Base-by-base conservation (phyloP, 2,113 vertebrate species). In the Heptranchias perlo region DNA sequence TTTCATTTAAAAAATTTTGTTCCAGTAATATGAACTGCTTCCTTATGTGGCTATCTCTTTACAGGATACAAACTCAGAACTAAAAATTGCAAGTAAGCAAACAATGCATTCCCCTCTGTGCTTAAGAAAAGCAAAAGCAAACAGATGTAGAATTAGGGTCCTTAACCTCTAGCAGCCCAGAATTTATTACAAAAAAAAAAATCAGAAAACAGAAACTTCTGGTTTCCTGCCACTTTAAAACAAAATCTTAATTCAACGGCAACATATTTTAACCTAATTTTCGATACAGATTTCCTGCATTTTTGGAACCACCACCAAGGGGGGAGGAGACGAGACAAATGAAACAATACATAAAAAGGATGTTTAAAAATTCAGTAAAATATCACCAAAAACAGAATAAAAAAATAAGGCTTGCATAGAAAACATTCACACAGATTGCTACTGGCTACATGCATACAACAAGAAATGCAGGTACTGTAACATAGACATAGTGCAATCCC, bases 401-500 rank as follows among this genome's bases (percentile, higher is more conserved):
- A 97, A 98, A 97, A 98, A 97, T 96, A 97, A 97, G 97, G 97
- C 97, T 98, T 98, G 98, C 97, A 98, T 98, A 98, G 98, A 97
- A 97, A 97, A 97, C 97, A 97, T 97, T 58, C 97, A 97, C 97
- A 97, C 96, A 97, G 97, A 98, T 98, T 97, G 97, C 97, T 98
- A 98, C 97, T 97, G 98, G 98, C 97, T 98, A 98, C 98, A 98
- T 98, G 98, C 98, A 98, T 97, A 97, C 97, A 97, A 97, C 97
- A 97, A 97, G 96, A 97, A 97, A 98, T 97, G 97, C 98, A 97
- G 98, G 97, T 97, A 98, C 97, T 96, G 96, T 97, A 98, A 98
- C 97, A 97, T 97, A 97, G 97, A 98, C 97, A 98, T 98, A 99
- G 98, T 99, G 99, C 98, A 99, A 99, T 98, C 98, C 98, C 98